Evolutionary conservation across 1,140 invertebrate genomes (phyloP).

Genomic region (Oscheius sp.): DNA sequence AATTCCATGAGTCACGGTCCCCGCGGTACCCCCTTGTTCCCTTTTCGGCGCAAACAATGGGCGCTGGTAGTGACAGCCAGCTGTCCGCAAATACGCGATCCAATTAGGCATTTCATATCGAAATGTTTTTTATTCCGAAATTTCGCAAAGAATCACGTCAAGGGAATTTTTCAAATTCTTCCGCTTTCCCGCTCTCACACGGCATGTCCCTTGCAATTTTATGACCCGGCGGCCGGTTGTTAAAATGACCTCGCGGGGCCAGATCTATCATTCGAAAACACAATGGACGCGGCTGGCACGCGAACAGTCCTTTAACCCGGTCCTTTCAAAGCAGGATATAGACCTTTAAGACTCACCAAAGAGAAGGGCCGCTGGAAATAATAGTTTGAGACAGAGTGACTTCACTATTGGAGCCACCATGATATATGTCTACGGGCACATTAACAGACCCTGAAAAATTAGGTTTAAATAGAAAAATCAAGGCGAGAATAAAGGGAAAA

Average conservation of each 20-base stretch:
- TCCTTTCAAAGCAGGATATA: background rate
- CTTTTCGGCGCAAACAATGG: no score
- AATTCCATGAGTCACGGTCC: no score
- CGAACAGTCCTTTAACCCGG: no score
- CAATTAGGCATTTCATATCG: no score
- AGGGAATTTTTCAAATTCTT: constrained; percentile 16
- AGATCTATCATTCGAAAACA: background rate
- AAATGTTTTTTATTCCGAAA: background rate
- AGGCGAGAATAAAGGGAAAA: background rate
- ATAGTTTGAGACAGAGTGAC: constrained; percentile 34
- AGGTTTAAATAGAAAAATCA: background rate
- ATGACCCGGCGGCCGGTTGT: background rate
- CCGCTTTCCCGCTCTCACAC: background rate
- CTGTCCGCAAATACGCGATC: no score
- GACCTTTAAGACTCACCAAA: constrained; percentile 14
- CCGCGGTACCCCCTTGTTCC: no score
- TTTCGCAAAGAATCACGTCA: background rate
- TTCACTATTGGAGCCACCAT: constrained; percentile 31
- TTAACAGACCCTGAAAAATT: background rate
- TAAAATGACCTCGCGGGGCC: background rate
- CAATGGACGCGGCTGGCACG: no score
- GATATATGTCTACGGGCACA: background rate
- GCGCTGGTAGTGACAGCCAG: no score
- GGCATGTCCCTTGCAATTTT: background rate
- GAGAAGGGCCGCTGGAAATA: constrained; percentile 37